These are phyloP conservation scores for Physella acuta DNA, from an alignment of 1,140 invertebrate genomes.

Conservation along the genomic window DNA sequence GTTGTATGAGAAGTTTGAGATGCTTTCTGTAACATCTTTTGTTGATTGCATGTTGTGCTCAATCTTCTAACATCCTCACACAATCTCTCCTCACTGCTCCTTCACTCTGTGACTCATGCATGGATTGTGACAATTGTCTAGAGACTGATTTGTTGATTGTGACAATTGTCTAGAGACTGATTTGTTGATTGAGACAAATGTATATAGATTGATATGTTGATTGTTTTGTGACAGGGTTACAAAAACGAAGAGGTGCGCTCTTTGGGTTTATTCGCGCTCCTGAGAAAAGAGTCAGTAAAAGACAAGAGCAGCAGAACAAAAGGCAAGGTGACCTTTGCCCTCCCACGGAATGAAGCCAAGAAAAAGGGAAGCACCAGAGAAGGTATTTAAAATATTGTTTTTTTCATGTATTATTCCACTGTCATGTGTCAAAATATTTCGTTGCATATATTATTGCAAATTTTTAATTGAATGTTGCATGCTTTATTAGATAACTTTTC, in stretches of 20 bases:
- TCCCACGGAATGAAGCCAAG: slow-evolving; percentile 33
- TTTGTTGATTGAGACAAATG: not conserved
- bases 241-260: slow-evolving; percentile 16
- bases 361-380: not conserved
- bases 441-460: too few relatives aligned
- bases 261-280: slow-evolving; percentile 17
- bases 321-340: slow-evolving; percentile 43
- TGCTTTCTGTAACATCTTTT: too few relatives aligned
- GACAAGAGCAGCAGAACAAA: slow-evolving; percentile 31
- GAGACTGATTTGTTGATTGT: not conserved
- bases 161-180: not conserved
- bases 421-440: too few relatives aligned
- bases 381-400: too few relatives aligned
- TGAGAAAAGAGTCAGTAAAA: slow-evolving; percentile 28
- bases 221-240: slow-evolving; percentile 7
- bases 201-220: not conserved
- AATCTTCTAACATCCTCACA: not conserved
- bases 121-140: not conserved
- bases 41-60: not conserved
- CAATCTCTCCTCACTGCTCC: not conserved
- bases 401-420: too few relatives aligned
- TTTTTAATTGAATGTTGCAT: too few relatives aligned
- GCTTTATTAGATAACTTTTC: not conserved
- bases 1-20: too few relatives aligned
- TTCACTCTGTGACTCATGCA: not conserved